Base-by-base conservation (phyloP, 2,888 invertebrate species). In the Erpobdella octoculata region DNA sequence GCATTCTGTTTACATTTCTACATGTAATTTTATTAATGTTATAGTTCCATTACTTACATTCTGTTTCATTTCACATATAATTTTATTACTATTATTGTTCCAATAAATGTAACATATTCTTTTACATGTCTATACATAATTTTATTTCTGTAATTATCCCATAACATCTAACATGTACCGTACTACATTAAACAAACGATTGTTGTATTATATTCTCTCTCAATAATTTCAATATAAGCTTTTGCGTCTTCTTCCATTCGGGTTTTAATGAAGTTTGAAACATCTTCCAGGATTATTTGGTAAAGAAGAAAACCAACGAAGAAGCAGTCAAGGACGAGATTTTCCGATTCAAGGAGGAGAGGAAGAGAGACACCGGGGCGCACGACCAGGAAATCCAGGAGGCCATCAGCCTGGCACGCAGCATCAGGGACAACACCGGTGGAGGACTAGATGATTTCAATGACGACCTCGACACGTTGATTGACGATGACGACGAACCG, bases 311-410 rank as follows among this genome's bases (percentile, higher is more conserved):
- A 71, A 83, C 85, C 0, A 81, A 83, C 25, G 85, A 86, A 73
- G 85, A 86, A 18, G 80, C 83, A 1, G 82, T 87, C 3, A 84
- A 86, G 48, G 81, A 81, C 0, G 86, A 86, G 76, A 79, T 89
- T 0, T 77, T 79, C 9, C 79, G 80, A 35, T 87, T 85, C 74
- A 84, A 85, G 73, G 78, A 83, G 9, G 78, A 81, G 71, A 79
- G 85, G 53, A 74, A 78, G 74, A 75, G 78, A 74, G 76, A 77
- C 75, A 75, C 75, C 25, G 77, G 77, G 21, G 75, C 78, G 67
- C 80, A 79, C 65, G 81, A 79, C 6, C 72, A 36, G 31, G 79
- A 68, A 78, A 78, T 73, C 75, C 76, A 35, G 70, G 79, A 72
- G 77, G 79, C 74, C n/a, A 58, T 74, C 25, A 64, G 37, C 8